Conservation (phyloP, 2,888 invertebrate genomes). For the Macropis europaea region DNA sequence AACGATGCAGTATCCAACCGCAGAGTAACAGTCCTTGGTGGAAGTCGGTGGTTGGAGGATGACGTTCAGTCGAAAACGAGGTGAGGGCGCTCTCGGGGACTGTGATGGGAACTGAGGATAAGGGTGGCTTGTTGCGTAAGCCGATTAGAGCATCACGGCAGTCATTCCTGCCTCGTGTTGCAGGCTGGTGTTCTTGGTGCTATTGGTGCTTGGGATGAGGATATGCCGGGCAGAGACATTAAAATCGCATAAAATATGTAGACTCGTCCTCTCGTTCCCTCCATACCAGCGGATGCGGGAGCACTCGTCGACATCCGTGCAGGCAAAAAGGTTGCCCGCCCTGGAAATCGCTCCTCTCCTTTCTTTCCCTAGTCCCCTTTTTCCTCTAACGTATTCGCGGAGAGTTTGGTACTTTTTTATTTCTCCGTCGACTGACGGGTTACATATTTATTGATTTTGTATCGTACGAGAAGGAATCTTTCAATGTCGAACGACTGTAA, state of each 20-base stretch:
- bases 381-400: not conserved
- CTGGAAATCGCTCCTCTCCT: constrained; percentile 35
- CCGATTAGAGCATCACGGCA: constrained; percentile 78
- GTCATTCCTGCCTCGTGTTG: constrained; percentile 59
- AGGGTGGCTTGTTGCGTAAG: constrained; percentile 75
- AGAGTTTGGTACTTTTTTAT: not conserved
- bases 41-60: not conserved
- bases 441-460: too few species aligned
- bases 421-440: not conserved
- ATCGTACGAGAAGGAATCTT: too few species aligned
- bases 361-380: not conserved
- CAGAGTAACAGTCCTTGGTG: constrained; percentile 60
- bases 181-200: constrained; percentile 27
- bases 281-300: constrained; percentile 59
- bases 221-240: constrained; percentile 74
- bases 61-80: constrained; percentile 17
- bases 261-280: constrained; percentile 51
- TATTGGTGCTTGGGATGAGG: constrained; percentile 44
- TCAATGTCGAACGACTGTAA: too few species aligned
- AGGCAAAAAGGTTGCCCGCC: constrained; percentile 62
- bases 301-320: constrained; percentile 59
- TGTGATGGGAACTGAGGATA: constrained; percentile 62
- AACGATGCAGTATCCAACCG: constrained; percentile 37
- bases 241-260: constrained; percentile 79
- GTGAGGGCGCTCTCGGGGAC: constrained; percentile 37